These are phyloP conservation scores for Osmerus mordax DNA, from an alignment of 2,113 vertebrate genomes.

Conservation along the genomic window DNA sequence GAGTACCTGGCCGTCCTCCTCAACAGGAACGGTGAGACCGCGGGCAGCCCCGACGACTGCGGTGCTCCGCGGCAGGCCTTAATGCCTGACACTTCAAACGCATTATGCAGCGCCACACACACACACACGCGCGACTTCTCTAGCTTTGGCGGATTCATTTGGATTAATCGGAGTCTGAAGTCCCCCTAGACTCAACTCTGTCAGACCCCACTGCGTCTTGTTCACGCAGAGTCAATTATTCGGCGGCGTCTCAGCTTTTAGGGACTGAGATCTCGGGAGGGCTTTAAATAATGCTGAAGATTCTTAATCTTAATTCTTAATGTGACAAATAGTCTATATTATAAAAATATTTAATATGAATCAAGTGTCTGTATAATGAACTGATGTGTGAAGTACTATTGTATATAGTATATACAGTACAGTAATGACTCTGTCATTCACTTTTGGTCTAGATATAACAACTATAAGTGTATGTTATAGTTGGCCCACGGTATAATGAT, in stretches of 20 bases:
- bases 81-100: neutral
- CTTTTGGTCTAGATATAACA: no score
- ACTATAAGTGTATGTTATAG: no score
- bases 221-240: constrained; percentile 30
- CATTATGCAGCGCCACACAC: neutral
- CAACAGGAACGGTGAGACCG: constrained; percentile 81
- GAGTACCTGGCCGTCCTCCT: constrained; percentile 84
- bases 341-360: no score
- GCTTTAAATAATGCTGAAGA: neutral
- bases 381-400: no score
- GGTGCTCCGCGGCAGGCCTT: neutral
- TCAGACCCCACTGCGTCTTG: constrained; percentile 41
- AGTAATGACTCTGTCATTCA: no score
- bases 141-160: constrained; percentile 36
- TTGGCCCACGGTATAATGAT: no score
- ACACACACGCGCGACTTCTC: constrained; percentile 16
- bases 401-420: no score
- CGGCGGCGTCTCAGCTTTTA: constrained; percentile 20
- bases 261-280: neutral
- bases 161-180: constrained; percentile 41
- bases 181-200: constrained; percentile 39
- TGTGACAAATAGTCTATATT: no score
- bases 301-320: no score
- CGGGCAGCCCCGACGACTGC: neutral
- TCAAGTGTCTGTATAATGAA: no score